Base-by-base conservation (phyloP, 2,797 vertebrate species). In the Sebastes iracundus region DNA sequence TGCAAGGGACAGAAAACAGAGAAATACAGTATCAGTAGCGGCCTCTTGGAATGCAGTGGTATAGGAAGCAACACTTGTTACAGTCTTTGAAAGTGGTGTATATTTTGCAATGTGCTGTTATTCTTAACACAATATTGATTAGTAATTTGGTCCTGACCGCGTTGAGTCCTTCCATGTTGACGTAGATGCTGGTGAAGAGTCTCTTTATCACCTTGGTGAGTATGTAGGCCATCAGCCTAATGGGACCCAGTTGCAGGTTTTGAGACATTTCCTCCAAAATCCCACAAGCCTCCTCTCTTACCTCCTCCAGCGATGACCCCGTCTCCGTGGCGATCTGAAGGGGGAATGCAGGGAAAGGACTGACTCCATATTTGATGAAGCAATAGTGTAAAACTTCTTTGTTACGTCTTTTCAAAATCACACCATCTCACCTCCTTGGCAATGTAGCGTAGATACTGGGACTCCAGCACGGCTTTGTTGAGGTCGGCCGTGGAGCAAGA, bases 251-350 rank as follows among this genome's bases (percentile, higher is more conserved):
- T 49, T 97, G 96, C 85, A 99, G 93, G 75, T 97, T 97, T 80
- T 99, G 98, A 75, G 97, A 96, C 98, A 99, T 99, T 85, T 99
- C 97, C 67, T 96, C 95, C 90, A 99, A 77, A 89, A 98, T 96
- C 79, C 91, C 93, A 2, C 7, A 30, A 3, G 95, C 97, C 74
- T 97, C 95, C 80, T 97, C 96, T 80, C 88, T 95, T 91, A 99
- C 94, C 69, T 94, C 89, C 79, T 97, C 96, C 9, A 75, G 52
- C 0, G 97, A 91, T 27, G 96, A 95, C 7, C 95, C 95, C 6
- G 91, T 96, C 82, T 99, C 98, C 84, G 65, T 85, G 66, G 97
- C 95, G 12, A 99, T 87, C 98, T 99, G 71, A 46, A 4, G 63
- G 55, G 11, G 2, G 33, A 68, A 76, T 0, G 9, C n/a, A 53